phyloP scores from a whole-genome alignment of 2,797 vertebrate genomes.

The Phaenicophaeus curvirostris region DNA sequence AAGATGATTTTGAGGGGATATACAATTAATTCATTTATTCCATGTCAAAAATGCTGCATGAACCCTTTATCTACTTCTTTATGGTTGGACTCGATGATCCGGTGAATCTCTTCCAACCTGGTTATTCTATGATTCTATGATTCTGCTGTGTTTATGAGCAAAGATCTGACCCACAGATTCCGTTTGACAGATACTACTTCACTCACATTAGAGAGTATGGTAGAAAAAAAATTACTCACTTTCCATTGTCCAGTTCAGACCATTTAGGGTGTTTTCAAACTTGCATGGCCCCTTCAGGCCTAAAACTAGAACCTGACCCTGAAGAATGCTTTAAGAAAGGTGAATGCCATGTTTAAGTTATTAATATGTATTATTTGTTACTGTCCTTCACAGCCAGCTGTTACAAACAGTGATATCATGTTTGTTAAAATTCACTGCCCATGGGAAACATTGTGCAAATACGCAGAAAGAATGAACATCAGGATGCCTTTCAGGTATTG shows the following conservation, averaged over 20 bases:
- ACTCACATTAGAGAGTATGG: neutral
- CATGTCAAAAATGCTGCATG: neutral
- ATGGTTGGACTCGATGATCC: no score
- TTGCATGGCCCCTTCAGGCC: neutral
- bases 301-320: neutral
- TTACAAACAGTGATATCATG: constrained; percentile 97
- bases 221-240: neutral
- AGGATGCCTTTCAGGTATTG: constrained; percentile 97
- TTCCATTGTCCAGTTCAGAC: neutral
- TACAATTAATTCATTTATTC: neutral
- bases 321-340: neutral
- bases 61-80: neutral
- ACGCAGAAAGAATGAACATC: constrained; percentile 98
- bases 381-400: constrained; percentile 83
- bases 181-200: neutral
- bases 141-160: neutral
- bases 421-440: constrained; percentile 97
- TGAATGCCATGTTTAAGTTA: neutral
- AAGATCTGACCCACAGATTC: neutral
- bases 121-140: no score
- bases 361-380: constrained; percentile 11
- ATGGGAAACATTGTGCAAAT: constrained; percentile 96
- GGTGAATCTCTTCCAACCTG: no score
- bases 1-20: neutral
- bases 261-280: neutral